A percentile compares a stretch with the other conserved stretches of the same genome.
phyloP scores from a whole-genome alignment of 2,797 vertebrate genomes.

The Ctenosaura bakeri region DNA sequence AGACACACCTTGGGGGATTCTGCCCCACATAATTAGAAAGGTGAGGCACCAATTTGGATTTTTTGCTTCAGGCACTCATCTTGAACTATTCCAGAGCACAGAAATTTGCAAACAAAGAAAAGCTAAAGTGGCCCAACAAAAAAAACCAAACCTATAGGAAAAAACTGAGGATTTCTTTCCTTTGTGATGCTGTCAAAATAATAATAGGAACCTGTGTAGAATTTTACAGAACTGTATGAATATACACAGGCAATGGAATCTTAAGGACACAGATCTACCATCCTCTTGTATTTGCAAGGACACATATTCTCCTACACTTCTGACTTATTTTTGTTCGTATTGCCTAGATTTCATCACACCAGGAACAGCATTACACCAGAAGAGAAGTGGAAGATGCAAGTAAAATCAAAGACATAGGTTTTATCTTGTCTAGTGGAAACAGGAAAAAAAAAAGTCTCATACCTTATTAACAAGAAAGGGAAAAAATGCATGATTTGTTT shows the following conservation, averaged over 20 bases:
- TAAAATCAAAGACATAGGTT: background rate
- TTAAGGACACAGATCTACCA: background rate
- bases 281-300: background rate
- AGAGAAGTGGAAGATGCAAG: background rate
- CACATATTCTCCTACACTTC: background rate
- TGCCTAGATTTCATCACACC: background rate
- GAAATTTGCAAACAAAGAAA: background rate
- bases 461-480: background rate
- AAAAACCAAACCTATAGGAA: background rate
- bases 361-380: background rate
- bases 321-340: background rate
- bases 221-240: background rate
- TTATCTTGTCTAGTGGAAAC: background rate
- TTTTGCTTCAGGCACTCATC: background rate
- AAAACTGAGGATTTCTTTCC: background rate
- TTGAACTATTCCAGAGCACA: background rate
- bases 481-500: background rate
- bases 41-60: background rate
- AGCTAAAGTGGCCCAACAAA: background rate
- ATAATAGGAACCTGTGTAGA: background rate
- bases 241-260: background rate
- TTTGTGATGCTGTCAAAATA: background rate
- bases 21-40: background rate
- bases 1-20: background rate
- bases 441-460: background rate